Percentiles rank a stretch among this genome's conserved stretches.
phyloP scores from a whole-genome alignment of 2,797 vertebrate species.

The Malacoctenus gilli region DNA sequence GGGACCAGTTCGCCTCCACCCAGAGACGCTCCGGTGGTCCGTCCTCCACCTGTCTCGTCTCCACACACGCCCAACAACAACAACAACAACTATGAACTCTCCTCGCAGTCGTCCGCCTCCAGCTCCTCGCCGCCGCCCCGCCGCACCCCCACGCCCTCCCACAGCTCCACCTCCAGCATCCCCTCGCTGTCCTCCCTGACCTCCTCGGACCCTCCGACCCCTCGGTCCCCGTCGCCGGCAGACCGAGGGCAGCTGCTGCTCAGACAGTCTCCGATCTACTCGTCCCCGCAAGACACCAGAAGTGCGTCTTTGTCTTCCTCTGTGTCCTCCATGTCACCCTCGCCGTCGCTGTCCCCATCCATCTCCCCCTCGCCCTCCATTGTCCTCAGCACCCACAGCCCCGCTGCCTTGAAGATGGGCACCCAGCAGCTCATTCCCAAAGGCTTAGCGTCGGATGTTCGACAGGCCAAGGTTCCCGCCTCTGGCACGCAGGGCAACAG shows the following conservation, averaged over 20 bases:
- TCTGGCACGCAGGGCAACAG: slow-evolving; percentile 56
- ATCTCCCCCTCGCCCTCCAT: slow-evolving; percentile 74
- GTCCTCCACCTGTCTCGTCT: slow-evolving; percentile 29
- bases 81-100: slow-evolving; percentile 43
- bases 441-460: slow-evolving; percentile 82
- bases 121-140: slow-evolving; percentile 44
- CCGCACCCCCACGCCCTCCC: slow-evolving; percentile 50
- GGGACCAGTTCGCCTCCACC: slow-evolving; percentile 33
- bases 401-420: slow-evolving; percentile 87
- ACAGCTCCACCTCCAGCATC: slow-evolving; percentile 75
- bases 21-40: slow-evolving; percentile 13
- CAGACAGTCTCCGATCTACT: slow-evolving; percentile 47
- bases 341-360: slow-evolving; percentile 75
- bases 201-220: slow-evolving; percentile 76
- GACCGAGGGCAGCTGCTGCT: slow-evolving; percentile 42
- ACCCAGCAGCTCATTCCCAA: slow-evolving; percentile 94
- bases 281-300: slow-evolving; percentile 48
- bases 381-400: slow-evolving; percentile 90
- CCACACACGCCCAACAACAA: slow-evolving; percentile 39
- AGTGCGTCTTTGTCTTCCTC: slow-evolving; percentile 79
- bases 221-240: slow-evolving; percentile 71
- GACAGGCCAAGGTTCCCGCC: slow-evolving; percentile 58
- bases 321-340: slow-evolving; percentile 61
- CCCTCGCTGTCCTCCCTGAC: slow-evolving; percentile 71
- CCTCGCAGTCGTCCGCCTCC: slow-evolving; percentile 45